Evolutionary conservation across 2,797 vertebrate species (phyloP).

Genomic region (Darevskia nairensis): DNA sequence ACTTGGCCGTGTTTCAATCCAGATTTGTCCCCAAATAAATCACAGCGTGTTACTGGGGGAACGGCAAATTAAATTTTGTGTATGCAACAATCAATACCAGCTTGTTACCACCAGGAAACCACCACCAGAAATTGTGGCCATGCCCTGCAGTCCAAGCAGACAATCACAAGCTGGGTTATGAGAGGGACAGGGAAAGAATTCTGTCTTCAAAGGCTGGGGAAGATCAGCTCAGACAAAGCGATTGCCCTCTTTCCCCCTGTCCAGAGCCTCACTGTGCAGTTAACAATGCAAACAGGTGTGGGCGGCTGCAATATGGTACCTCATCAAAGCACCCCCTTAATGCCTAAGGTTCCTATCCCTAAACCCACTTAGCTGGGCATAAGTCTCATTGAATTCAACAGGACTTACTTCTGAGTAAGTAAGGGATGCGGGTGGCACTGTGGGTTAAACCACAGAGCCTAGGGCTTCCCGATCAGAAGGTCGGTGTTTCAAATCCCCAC

Average conservation of each 20-base stretch:
- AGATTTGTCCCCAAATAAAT: conserved; percentile 81
- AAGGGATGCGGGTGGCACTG: too few species aligned
- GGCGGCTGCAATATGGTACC: not conserved
- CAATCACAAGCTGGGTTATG: conserved; percentile 36
- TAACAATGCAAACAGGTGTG: not conserved
- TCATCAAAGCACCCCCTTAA: not conserved
- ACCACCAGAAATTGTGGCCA: conserved; percentile 68
- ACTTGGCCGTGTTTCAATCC: conserved; percentile 76
- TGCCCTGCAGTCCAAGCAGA: conserved; percentile 46
- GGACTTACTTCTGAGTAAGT: too few species aligned
- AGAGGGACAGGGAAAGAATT: conserved; percentile 15
- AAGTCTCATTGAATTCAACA: not conserved
- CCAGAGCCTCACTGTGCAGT: not conserved
- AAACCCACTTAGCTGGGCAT: too few species aligned
- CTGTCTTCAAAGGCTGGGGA: conserved; percentile 4
- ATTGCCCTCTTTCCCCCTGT: not conserved
- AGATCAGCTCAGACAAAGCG: not conserved
- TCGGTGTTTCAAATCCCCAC: too few species aligned
- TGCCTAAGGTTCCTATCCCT: too few species aligned
- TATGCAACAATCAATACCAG: conserved; percentile 80
- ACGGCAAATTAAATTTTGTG: conserved; percentile 81
- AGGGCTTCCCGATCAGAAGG: too few species aligned
- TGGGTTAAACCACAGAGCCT: too few species aligned
- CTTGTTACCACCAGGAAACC: conserved; percentile 81
- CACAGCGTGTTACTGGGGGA: conserved; percentile 79